Percentiles rank a stretch among this genome's conserved stretches.
Evolutionary conservation across 2,797 vertebrate species (phyloP).

Genomic region (Silurus aristotelis): DNA sequence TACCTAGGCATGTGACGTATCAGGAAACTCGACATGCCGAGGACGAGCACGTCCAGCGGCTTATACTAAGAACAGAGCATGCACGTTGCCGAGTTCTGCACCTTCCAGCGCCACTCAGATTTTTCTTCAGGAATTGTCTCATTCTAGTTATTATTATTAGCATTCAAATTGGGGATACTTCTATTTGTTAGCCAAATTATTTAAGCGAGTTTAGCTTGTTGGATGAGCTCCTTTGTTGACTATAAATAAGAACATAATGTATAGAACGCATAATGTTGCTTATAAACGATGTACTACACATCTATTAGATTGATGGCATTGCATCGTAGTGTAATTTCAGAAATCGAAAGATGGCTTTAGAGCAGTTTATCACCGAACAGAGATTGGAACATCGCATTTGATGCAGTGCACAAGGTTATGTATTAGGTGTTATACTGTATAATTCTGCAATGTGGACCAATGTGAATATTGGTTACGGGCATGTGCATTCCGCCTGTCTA

Average conservation of each 20-base stretch:
- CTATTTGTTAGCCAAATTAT: background rate
- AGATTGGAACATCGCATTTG: background rate
- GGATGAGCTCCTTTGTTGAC: background rate
- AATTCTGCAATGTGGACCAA: background rate
- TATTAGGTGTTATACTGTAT: background rate
- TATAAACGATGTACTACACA: background rate
- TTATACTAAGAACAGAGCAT: too few relatives aligned
- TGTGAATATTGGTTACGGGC: background rate
- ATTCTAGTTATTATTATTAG: background rate
- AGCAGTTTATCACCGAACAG: background rate
- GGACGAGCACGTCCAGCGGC: too few relatives aligned
- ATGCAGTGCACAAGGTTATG: background rate
- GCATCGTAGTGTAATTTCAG: background rate
- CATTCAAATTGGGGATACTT: background rate
- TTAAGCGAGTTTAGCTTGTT: too few relatives aligned
- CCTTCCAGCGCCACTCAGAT: too few relatives aligned
- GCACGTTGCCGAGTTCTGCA: too few relatives aligned
- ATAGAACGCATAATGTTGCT: background rate
- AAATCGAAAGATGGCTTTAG: background rate
- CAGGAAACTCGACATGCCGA: too few relatives aligned
- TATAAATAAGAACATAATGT: background rate
- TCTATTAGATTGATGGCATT: background rate
- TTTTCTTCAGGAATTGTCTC: too few relatives aligned
- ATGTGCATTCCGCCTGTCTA: conserved; percentile 4
- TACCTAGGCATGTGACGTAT: too few relatives aligned